phyloP scores from a whole-genome alignment of 2,888 invertebrate species.

The Nomada ferruginata region DNA sequence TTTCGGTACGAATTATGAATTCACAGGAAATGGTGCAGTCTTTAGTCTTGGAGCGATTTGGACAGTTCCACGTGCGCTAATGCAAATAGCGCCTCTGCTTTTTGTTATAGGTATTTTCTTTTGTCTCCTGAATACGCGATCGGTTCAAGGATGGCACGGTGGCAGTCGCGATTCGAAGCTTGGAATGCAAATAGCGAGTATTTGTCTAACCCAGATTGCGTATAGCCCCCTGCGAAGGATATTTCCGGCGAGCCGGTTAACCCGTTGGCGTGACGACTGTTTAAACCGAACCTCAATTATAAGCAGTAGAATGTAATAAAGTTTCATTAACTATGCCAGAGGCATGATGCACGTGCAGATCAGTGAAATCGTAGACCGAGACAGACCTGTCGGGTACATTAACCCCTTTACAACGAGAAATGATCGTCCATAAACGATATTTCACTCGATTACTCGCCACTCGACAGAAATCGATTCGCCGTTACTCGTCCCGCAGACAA shows the following conservation, averaged over 20 bases:
- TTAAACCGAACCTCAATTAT: not conserved
- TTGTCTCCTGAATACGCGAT: not conserved
- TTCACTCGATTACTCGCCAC: slow-evolving; percentile 18
- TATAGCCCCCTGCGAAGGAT: not conserved
- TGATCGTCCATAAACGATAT: slow-evolving; percentile 12
- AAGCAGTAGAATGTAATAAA: slow-evolving; percentile 4
- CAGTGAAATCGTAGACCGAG: not conserved
- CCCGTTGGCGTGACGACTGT: slow-evolving; percentile 6
- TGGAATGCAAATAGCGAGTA: slow-evolving; percentile 22
- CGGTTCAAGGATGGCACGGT: not conserved
- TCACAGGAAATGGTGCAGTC: too few species aligned
- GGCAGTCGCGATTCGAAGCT: not conserved
- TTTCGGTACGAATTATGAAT: not conserved
- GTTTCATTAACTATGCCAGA: not conserved
- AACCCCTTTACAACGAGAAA: not conserved
- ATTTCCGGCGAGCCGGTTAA: not conserved
- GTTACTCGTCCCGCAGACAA: slow-evolving; percentile 14
- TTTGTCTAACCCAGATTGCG: slow-evolving; percentile 32
- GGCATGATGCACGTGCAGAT: not conserved
- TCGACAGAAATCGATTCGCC: slow-evolving; percentile 18
- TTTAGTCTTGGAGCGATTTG: not conserved
- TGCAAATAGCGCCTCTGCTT: not conserved
- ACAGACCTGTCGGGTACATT: not conserved
- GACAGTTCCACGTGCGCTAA: not conserved
- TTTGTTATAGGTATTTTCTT: too few species aligned